Base-by-base conservation (phyloP, 2,888 invertebrate genomes). In the Philereme vetulata region DNA sequence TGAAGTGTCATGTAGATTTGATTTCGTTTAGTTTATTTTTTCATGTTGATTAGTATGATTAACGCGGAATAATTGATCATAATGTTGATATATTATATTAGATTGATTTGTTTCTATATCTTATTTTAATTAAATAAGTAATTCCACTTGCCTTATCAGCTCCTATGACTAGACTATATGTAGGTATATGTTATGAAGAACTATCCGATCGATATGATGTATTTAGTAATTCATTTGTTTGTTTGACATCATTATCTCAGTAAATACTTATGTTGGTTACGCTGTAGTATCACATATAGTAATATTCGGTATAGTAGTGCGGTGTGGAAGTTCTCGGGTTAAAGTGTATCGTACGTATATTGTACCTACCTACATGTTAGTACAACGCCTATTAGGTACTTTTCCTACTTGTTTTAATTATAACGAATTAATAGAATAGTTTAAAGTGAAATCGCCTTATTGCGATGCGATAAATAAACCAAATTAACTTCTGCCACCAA, bases 331-430 rank as follows among this genome's bases (percentile, higher is more conserved):
- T 67, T 65, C 43, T 54, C 42, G 69, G 86, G 80, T 85, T 82
- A 77, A 62, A 84, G 88, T 80, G 84, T 88, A 89, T 88, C 88
- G 58, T 36, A 38, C 51, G 55, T 42, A 51, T 40, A 51, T 38
- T 21, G 2, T 21, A 21, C n/a, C n/a, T 21, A 21, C 21, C 21
- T 56, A 44, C 35, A 47, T 50, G 38, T 50, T 36, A 66, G 72
- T 73, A 72, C 76, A 74, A 75, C 71, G 72, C 64, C 62, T 71
- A 70, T 70, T 72, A 71, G 69, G 87, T 88, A 87, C 79, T 86
- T 89, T 89, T 89, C 88, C 88, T 83, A 79, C 79, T 82, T 79
- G 82, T 74, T 86, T 84, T 86, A 85, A 85, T 81, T 85, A 82
- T 80, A 84, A 80, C 71, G n/a, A n/a, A n/a, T n/a, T n/a, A n/a